Percentiles rank a stretch among this genome's conserved stretches.
phyloP scores from a whole-genome alignment of 2,113 vertebrate genomes.

The Corythoichthys haematopterus region DNA sequence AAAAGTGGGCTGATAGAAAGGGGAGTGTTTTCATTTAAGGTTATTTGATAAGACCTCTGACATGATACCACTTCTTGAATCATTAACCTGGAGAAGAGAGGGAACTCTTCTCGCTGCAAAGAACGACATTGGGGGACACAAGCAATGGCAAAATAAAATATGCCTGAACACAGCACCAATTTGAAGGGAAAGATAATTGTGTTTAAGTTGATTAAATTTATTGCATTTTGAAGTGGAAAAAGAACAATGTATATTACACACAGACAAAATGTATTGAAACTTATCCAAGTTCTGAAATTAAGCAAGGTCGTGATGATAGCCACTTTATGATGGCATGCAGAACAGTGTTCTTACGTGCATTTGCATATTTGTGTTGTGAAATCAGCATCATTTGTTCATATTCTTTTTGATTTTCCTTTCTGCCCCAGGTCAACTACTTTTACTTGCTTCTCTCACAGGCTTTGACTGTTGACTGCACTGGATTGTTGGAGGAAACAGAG shows the following conservation, averaged over 20 bases:
- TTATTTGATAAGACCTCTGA: slow-evolving; percentile 94
- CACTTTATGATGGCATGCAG: slow-evolving; percentile 7
- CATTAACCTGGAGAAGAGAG: slow-evolving; percentile 78
- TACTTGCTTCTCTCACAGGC: slow-evolving; percentile 36
- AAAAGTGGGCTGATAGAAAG: slow-evolving; percentile 11
- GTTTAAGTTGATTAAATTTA: background rate
- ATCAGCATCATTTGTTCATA: slow-evolving; percentile 1
- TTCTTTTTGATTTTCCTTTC: slow-evolving; percentile 45
- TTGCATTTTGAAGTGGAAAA: slow-evolving; percentile 28
- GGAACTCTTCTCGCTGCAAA: background rate
- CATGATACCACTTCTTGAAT: slow-evolving; percentile 85
- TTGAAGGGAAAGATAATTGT: background rate
- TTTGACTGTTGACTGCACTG: slow-evolving; percentile 35
- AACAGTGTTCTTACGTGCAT: background rate
- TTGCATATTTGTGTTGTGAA: background rate
- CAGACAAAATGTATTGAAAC: slow-evolving; percentile 22
- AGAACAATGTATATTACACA: slow-evolving; percentile 14
- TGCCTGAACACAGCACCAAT: background rate
- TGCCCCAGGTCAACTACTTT: slow-evolving; percentile 47
- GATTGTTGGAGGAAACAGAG: slow-evolving; percentile 48
- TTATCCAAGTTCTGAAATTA: slow-evolving; percentile 20
- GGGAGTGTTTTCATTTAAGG: slow-evolving; percentile 63
- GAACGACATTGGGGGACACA: slow-evolving; percentile 28
- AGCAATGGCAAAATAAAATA: slow-evolving; percentile 8
- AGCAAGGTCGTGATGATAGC: background rate